Conservation (phyloP, 2,797 vertebrate genomes). For the Cryptoprocta ferox region DNA sequence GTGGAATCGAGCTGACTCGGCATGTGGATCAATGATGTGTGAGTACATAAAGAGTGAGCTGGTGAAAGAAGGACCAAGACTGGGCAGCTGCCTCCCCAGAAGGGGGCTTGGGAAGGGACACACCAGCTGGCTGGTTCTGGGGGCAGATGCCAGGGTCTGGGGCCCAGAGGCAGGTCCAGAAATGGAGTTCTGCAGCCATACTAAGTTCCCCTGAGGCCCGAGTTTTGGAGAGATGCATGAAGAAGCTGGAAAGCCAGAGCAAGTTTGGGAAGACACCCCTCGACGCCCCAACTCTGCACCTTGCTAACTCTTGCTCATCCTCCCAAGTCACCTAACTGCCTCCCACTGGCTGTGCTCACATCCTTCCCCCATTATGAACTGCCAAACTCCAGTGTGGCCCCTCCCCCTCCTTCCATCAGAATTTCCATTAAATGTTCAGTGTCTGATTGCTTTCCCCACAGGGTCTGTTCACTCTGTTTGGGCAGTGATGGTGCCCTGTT, state of each 20-base stretch:
- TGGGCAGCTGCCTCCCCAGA: background rate
- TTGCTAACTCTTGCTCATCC: background rate
- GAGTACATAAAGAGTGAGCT: background rate
- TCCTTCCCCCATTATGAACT: background rate
- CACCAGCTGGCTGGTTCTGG: background rate
- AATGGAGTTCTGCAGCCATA: background rate
- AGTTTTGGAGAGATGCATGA: background rate
- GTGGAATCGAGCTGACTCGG: background rate
- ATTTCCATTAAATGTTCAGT: background rate
- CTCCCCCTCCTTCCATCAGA: background rate
- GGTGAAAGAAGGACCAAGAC: background rate
- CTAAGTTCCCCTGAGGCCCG: background rate
- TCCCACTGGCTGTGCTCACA: background rate
- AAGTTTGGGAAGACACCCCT: background rate
- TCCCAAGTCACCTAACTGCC: background rate
- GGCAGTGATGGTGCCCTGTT: background rate
- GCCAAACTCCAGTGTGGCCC: background rate
- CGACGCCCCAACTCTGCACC: background rate
- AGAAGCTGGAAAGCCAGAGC: background rate
- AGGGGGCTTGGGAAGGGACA: background rate
- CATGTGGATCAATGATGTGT: background rate
- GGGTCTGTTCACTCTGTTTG: background rate
- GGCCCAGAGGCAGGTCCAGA: background rate
- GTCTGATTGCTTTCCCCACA: background rate
- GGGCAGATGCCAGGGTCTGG: background rate